Evolutionary conservation across 2,797 vertebrate species (phyloP).

Genomic region (Taeniopygia guttata): DNA sequence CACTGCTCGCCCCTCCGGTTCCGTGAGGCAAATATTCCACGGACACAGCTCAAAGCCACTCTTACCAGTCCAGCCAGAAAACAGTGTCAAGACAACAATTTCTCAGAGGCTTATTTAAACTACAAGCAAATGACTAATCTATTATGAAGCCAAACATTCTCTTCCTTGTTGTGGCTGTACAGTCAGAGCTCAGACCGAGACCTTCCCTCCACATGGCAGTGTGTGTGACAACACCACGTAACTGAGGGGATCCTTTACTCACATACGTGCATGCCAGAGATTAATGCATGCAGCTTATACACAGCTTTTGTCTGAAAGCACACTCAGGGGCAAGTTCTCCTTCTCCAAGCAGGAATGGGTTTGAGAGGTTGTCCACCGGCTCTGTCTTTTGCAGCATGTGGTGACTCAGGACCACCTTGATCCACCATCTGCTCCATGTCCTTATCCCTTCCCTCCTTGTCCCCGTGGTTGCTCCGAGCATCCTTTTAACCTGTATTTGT

Average conservation of each 20-base stretch:
- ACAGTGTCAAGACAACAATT: not conserved
- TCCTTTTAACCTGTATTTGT: not conserved
- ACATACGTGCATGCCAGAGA: fast-evolving
- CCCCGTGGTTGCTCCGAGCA: fast-evolving
- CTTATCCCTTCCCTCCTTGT: not conserved
- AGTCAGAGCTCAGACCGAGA: not conserved
- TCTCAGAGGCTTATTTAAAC: conserved; percentile 15
- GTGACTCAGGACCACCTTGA: not conserved
- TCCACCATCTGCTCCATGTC: not conserved
- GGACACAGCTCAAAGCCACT: not conserved
- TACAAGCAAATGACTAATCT: conserved; percentile 16
- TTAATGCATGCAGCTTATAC: not conserved
- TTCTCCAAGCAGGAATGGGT: not conserved
- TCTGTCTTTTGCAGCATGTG: not conserved
- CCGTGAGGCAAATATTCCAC: not conserved
- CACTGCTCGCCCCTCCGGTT: not conserved
- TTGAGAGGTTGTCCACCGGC: not conserved
- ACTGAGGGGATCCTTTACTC: not conserved
- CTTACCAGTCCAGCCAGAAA: conserved; percentile 25
- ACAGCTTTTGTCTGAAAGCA: not conserved
- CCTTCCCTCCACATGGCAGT: fast-evolving
- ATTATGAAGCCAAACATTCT: not conserved
- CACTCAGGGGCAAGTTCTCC: not conserved
- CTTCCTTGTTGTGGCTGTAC: not conserved
- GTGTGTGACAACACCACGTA: fast-evolving